Base-by-base conservation (phyloP, 1,140 invertebrate genomes). In the Dinothrombium tinctorium region DNA sequence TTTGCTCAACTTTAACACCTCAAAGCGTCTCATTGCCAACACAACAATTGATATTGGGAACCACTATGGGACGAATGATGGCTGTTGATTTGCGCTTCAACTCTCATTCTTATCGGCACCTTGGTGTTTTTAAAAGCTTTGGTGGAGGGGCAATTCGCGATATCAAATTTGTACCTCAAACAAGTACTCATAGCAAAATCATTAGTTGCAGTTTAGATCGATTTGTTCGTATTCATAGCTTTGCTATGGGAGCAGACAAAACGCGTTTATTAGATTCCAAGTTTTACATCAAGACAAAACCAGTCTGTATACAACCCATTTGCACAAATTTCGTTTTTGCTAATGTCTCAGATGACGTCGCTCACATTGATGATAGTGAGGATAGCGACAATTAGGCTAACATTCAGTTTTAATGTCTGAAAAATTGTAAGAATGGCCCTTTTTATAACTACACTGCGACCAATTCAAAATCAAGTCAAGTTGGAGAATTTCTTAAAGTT, bases 291-390 rank as follows among this genome's bases (percentile, higher is more conserved):
- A 42, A 44, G 32, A 46, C 46, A 12, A 41, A 32, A 21, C 44
- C 46, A 6, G 46, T 44, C 17, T 48, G 46, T 47, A 15, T 48
- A 15, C 33, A 47, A 22, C 46, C 46, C 12, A 47, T 47, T 21
- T 33, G 23, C 12, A 21, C 22, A 2, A 24, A 17, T 11, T 19
- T 38, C 14, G 12, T 24, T 5, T 24, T 25, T 9, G 9, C 19
- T n/a, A n/a, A 20, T 11, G 14, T 20, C 8, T 32, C 29, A 5
- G 29, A 32, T 12, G 29, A 32, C 12, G 20, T 20, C 14, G n/a
- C 9, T 23, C 9, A 38, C 23, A 24, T 20, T 38, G 37, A 38
- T 20, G 37, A 9, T n/a, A 15, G 17, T 32, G 29, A 32, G 5
- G 21, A 38, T 23, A 24, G 26, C 19, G 19, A 20, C 0, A 24